Conservation (phyloP, 2,113 vertebrate genomes). For the Nesogale talazaci region DNA sequence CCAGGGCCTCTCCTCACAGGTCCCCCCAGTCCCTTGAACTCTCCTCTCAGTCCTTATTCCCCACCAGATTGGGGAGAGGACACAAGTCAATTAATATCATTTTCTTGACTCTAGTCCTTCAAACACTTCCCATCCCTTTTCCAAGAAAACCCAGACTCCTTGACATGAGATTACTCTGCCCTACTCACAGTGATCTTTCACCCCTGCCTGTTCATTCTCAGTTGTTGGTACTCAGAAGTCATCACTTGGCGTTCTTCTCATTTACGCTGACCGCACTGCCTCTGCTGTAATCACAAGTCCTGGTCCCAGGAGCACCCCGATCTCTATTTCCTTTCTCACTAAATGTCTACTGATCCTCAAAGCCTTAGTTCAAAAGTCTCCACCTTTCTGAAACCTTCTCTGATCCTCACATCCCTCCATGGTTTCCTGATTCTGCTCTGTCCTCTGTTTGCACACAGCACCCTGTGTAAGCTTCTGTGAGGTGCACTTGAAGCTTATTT, state of each 20-base stretch:
- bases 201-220: neutral
- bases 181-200: neutral
- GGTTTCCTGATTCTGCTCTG: neutral
- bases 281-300: neutral
- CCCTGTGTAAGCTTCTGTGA: neutral
- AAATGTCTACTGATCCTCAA: neutral
- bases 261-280: neutral
- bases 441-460: too few species aligned
- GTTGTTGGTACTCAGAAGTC: neutral
- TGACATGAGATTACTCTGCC: neutral
- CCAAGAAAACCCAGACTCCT: conserved; percentile 26
- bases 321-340: neutral
- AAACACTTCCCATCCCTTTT: neutral
- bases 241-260: neutral
- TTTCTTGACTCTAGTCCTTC: neutral
- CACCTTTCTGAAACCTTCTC: neutral
- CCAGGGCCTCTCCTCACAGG: too few species aligned
- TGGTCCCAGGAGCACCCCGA: neutral
- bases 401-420: neutral
- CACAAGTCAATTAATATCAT: neutral
- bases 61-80: neutral
- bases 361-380: neutral
- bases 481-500: neutral
- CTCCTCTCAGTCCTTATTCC: neutral
- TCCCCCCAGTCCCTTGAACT: neutral